Base-by-base conservation (phyloP, 35 echinoderm and acorn worm genomes). In the Lytechinus variegatus region DNA sequence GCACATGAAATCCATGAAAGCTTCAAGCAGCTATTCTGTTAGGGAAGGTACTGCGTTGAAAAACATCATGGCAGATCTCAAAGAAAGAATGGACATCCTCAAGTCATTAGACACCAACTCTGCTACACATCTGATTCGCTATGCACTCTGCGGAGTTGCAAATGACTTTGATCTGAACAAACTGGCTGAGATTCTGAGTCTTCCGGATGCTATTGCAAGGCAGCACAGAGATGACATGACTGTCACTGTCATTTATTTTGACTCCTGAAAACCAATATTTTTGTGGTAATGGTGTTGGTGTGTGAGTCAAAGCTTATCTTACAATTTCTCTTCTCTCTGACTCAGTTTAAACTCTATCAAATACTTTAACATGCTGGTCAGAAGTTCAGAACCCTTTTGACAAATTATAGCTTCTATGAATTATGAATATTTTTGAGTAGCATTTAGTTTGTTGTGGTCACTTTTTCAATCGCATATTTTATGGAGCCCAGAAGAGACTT, bases 171-270 rank as follows among this genome's bases (percentile, higher is more conserved):
- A 97, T 79, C 95, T 97, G 89, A 94, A 97, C 88, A 96, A 96
- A 92, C 95, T 99, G 12, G 97, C 98, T 6, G 94, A 97, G 11
- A 95, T 94, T 9, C 88, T 99, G 29, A 98, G 97, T 52, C 93
- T 98, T 51, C 98, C 98, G 9, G 95, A 96, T 33, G 93, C 97
- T 28, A 87, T 97, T 58, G 97, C 95, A 52, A 95, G 98, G 9
- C 96, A 98, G 27, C 97, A 99, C 87, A 94, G 98, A 72, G 98
- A 99, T 94, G 98, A 99, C 28, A 99, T 99, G 29, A 98, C 98
- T 61, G 96, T 99, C 28, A 96, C 95, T 27, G 96, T 99, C 44
- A 88, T 99, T 52, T 99, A 96, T 61, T 99, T 99, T n/a, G 60
- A 93, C 52, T 95, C 88, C 52, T 90, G 88, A 90, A 44, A 44